A percentile compares a stretch with the other conserved stretches of the same genome.
Evolutionary conservation across 2,113 vertebrate species (phyloP).

Genomic region (Vireo altiloquus): DNA sequence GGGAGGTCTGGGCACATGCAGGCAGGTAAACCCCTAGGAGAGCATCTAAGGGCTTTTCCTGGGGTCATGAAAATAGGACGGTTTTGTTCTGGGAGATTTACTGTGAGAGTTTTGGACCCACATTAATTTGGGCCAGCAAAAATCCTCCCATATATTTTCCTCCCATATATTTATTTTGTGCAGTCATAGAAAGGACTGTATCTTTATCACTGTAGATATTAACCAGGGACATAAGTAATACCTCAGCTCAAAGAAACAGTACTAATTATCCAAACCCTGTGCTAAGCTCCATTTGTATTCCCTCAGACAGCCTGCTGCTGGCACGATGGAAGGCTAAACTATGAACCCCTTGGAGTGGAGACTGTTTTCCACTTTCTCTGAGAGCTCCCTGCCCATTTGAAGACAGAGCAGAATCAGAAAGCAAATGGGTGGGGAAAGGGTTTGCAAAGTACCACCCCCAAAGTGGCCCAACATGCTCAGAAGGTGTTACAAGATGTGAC

Average conservation of each 20-base stretch:
- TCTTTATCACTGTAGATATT: background rate
- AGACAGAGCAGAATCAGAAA: background rate
- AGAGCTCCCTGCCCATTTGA: background rate
- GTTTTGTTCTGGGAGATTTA: background rate
- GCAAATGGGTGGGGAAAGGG: background rate
- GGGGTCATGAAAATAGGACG: background rate
- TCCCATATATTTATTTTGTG: background rate
- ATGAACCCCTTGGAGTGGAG: background rate
- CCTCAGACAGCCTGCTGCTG: background rate
- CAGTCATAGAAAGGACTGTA: background rate
- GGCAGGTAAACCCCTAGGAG: rapidly evolving
- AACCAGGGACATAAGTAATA: background rate
- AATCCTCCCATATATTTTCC: background rate
- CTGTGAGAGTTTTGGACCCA: background rate
- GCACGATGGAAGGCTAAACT: background rate
- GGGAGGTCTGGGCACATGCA: rapidly evolving
- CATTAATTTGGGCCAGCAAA: background rate
- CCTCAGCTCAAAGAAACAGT: background rate
- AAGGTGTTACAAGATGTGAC: background rate
- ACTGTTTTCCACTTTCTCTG: background rate
- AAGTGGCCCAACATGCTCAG: rapidly evolving
- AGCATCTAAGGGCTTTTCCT: background rate
- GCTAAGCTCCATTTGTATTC: background rate
- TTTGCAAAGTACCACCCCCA: background rate
- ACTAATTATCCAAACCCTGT: background rate